Evolutionary conservation across 2,797 vertebrate genomes (phyloP).

Genomic region (Cyclopterus lumpus): DNA sequence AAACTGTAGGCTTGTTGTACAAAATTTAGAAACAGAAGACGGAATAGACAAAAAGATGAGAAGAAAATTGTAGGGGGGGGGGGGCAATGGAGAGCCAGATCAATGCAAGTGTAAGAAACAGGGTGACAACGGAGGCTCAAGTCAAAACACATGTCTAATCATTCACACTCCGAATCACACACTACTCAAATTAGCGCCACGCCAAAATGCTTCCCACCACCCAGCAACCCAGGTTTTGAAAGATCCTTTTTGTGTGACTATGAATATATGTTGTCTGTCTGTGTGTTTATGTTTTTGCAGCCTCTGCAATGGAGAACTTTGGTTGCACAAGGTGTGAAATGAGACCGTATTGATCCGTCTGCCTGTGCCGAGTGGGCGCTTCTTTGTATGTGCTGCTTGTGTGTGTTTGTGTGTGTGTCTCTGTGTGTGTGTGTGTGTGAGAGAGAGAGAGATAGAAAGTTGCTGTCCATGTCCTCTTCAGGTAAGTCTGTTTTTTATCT

Average conservation of each 20-base stretch:
- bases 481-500: slow-evolving; percentile 37
- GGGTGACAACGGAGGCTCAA: background rate
- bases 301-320: slow-evolving; percentile 60
- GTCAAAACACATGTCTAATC: slow-evolving; percentile 37
- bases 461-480: slow-evolving; percentile 25
- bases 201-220: slow-evolving; percentile 20
- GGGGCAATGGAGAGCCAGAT: slow-evolving; percentile 25
- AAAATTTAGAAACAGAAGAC: background rate
- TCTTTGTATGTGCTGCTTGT: background rate
- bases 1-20: slow-evolving; percentile 42
- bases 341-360: slow-evolving; percentile 74
- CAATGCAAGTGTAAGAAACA: slow-evolving; percentile 28
- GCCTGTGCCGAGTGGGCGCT: slow-evolving; percentile 13
- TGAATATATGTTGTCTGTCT: slow-evolving; percentile 39
- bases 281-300: slow-evolving; percentile 37
- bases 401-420: background rate
- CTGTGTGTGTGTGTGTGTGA: background rate
- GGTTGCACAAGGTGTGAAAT: slow-evolving; percentile 77
- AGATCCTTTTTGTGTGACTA: background rate
- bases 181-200: slow-evolving; percentile 22
- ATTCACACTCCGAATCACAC: slow-evolving; percentile 14
- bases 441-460: background rate
- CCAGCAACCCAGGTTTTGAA: background rate
- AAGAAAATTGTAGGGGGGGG: background rate
- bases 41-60: background rate